Percentiles rank a stretch among this genome's conserved stretches.
Conservation (phyloP, 2,888 invertebrate species). For the Capitulum mitella region DNA sequence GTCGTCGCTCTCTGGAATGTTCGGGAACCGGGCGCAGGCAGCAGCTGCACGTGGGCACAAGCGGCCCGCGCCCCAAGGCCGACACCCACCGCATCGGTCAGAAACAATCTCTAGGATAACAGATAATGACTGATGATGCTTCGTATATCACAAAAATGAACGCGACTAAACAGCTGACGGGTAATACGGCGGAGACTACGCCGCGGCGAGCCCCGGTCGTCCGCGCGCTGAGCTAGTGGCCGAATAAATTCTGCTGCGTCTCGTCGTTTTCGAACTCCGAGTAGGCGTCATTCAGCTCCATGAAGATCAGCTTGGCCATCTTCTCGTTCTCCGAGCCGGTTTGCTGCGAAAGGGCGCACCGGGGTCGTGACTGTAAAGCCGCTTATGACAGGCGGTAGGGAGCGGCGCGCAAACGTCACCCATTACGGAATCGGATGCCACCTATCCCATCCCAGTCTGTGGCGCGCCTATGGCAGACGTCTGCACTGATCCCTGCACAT, state of each 20-base stretch:
- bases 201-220: neutral
- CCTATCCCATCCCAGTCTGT: too few relatives aligned
- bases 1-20: too few relatives aligned
- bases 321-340: constrained; percentile 85
- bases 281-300: constrained; percentile 99
- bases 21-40: neutral
- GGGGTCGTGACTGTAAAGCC: neutral
- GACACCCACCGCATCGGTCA: neutral
- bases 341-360: constrained; percentile 69
- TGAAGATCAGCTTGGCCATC: constrained; percentile 92
- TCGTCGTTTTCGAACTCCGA: constrained; percentile 75
- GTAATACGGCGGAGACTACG: neutral
- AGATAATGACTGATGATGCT: constrained; percentile 5
- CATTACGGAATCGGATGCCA: too few relatives aligned
- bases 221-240: constrained; percentile 26
- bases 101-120: neutral
- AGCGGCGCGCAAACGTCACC: too few relatives aligned
- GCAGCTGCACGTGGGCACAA: neutral
- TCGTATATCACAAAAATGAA: neutral
- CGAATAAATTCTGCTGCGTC: constrained; percentile 35
- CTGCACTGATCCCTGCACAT: too few relatives aligned
- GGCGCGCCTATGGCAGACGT: too few relatives aligned
- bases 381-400: too few relatives aligned
- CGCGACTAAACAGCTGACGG: neutral
- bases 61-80: neutral